Evolutionary conservation across 2,888 invertebrate species (phyloP).

Genomic region (Tubulanus polymorphus): DNA sequence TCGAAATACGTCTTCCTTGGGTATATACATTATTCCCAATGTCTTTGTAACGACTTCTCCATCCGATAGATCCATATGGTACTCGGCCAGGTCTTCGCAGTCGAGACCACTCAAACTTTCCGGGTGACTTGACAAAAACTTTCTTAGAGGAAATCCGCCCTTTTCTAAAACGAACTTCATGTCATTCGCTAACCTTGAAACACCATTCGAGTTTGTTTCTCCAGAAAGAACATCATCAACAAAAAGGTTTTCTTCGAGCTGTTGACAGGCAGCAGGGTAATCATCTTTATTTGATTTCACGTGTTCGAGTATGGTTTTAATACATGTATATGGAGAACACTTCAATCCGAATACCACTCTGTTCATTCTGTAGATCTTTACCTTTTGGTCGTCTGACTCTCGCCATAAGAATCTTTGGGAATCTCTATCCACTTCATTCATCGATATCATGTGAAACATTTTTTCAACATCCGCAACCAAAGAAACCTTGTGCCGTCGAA

Average conservation of each 20-base stretch:
- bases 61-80: too few relatives aligned
- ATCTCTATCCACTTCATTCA: constrained; percentile 6
- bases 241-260: background rate
- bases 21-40: background rate
- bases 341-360: constrained; percentile 11
- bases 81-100: background rate
- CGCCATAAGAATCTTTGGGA: constrained; percentile 13
- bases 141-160: background rate
- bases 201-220: background rate
- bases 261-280: background rate
- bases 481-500: background rate
- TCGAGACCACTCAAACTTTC: background rate
- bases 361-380: constrained; percentile 8
- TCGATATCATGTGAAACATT: constrained; percentile 11
- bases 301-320: background rate
- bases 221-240: background rate
- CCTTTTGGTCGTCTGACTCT: constrained; percentile 1
- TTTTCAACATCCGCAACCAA: constrained; percentile 1
- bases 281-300: background rate
- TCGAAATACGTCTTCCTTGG: background rate
- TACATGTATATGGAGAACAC: constrained; percentile 1
- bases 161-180: background rate
- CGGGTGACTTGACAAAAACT: background rate
- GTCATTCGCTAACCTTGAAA: background rate
- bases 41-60: background rate